Evolutionary conservation across 1,140 invertebrate genomes (phyloP), one percentile per base, ranked within the genome.

Genomic region (Scaptomyza pallida): DNA sequence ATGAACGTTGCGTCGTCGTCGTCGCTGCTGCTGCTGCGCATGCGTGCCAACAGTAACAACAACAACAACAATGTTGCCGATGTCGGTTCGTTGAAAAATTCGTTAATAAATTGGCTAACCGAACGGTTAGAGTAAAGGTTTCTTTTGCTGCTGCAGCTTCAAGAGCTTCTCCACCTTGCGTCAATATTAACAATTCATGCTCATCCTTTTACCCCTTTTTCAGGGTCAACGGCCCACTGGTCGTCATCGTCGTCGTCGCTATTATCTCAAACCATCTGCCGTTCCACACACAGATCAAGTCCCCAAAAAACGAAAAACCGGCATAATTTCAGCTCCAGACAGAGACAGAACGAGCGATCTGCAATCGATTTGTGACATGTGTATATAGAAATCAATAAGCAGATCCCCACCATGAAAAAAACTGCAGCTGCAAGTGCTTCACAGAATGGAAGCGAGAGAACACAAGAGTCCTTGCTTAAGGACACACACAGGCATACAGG

Each of bases 111-210:
- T 82, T 82, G 78, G 70, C 78, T 74, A 82, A 62, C 74, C 60
- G 65, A 82, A 57, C 23, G 15, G 23, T 17, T 5, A n/a, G 12
- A 37, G 12, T n/a, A 37, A 37, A 37, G 12, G 3, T 37, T 37
- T 35, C n/a, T n/a, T n/a, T n/a, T n/a, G n/a, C n/a, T n/a, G n/a
- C n/a, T 37, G 26, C 12, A 76, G 55, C 37, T 26, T 13, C 35
- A 45, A 50, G 55, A 55, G 67, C 78, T 82, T 70, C 78, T 82
- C 74, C 78, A 82, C 74, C 78, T 82, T 78, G 74, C 78, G 60
- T 82, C 78, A 81, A 81, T 81, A 81, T 81, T 78, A 82, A 82
- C 74, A 82, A n/a, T 82, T 77, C 70, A 81, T 82, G 78, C 78
- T 82, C 78, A 82, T 82, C 78, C 78, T 78, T 81, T 77, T 52